These are phyloP conservation scores for Rhamphomyia laevipes DNA, from an alignment of 2,888 invertebrate species.

Conservation along the genomic window DNA sequence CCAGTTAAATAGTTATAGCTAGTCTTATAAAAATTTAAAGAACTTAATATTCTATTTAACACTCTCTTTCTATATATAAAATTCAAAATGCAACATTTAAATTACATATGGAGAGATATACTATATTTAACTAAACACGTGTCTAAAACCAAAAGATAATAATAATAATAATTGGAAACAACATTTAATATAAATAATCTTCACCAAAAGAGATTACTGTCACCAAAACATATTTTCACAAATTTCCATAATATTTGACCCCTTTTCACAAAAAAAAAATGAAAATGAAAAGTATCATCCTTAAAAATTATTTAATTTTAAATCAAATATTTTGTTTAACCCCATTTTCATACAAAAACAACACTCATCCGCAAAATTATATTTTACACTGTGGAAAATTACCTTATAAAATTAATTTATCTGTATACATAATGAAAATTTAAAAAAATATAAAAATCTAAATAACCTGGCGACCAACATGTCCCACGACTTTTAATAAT, in stretches of 20 bases:
- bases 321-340: neutral
- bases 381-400: constrained; percentile 13
- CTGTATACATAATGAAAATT: neutral
- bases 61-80: too few species aligned
- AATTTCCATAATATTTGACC: constrained; percentile 18
- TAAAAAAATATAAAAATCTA: neutral
- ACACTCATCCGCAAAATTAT: constrained; percentile 11
- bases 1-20: too few species aligned
- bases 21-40: too few species aligned
- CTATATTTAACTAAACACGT: constrained; percentile 4
- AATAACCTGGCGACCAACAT: neutral
- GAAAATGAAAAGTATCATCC: constrained; percentile 3
- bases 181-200: constrained; percentile 26
- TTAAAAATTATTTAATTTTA: constrained; percentile 2
- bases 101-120: too few species aligned
- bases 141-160: constrained; percentile 8
- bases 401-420: constrained; percentile 1
- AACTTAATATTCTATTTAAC: too few species aligned
- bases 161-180: constrained; percentile 7
- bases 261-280: constrained; percentile 12
- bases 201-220: constrained; percentile 35
- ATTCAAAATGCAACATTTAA: too few species aligned
- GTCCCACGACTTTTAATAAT: neutral
- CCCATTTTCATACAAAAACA: neutral
- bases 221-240: constrained; percentile 36